phyloP scores from a whole-genome alignment of 2,797 vertebrate genomes.

The Miichthys miiuy region DNA sequence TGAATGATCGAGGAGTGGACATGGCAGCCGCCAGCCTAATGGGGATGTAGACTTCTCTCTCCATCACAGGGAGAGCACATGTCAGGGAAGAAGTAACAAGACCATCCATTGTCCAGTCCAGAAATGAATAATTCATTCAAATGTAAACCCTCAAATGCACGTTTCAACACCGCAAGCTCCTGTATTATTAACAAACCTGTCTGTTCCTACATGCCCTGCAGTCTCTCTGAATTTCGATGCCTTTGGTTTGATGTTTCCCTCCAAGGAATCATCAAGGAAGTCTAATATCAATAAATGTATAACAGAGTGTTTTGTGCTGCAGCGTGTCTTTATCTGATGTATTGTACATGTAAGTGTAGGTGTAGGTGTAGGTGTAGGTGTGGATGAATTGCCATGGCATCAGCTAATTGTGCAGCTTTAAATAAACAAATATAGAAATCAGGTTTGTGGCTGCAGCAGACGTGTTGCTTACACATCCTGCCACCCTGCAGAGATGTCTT shows the following conservation, averaged over 20 bases:
- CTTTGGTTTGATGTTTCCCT: conserved; percentile 28
- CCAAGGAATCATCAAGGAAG: conserved; percentile 24
- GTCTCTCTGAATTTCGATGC: conserved; percentile 17
- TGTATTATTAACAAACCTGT: conserved; percentile 11
- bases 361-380: no score
- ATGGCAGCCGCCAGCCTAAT: conserved; percentile 1
- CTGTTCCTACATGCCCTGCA: not conserved
- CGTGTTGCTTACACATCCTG: conserved; percentile 17
- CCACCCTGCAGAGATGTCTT: conserved; percentile 23
- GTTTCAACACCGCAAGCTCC: conserved; percentile 12
- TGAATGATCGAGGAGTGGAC: conserved; percentile 24
- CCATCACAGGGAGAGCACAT: not conserved
- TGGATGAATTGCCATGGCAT: no score
- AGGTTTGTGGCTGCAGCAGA: conserved; percentile 12
- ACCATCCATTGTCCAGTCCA: conserved; percentile 9
- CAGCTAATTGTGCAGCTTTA: no score
- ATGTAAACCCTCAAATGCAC: conserved; percentile 13
- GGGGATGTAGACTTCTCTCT: conserved; percentile 7
- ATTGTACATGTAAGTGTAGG: no score
- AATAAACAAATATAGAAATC: no score
- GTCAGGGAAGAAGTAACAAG: conserved; percentile 11
- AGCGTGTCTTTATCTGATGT: not conserved
- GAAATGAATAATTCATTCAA: conserved; percentile 21
- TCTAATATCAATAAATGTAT: not conserved
- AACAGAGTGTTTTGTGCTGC: not conserved